phyloP scores from a whole-genome alignment of 2,888 invertebrate species.

The Ormyrus rosae region DNA sequence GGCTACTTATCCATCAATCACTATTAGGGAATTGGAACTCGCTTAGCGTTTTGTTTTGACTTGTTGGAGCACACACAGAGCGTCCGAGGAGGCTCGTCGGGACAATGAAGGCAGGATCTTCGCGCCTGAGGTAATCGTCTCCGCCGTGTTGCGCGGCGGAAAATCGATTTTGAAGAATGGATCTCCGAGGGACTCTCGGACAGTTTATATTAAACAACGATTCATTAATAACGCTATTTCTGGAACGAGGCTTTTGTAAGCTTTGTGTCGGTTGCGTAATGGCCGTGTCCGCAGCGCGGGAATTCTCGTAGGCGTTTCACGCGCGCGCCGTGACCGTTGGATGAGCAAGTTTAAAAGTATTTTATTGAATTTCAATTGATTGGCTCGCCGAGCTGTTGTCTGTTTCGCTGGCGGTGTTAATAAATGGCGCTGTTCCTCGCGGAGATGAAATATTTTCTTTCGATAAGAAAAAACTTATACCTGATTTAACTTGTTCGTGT shows the following conservation, averaged over 20 bases:
- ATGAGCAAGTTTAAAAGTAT: slow-evolving; percentile 39
- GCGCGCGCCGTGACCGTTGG: neutral
- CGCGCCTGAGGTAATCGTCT: slow-evolving; percentile 52
- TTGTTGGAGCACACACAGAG: neutral
- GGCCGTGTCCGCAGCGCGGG: neutral
- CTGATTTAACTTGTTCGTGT: too few species aligned
- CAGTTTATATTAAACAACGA: slow-evolving; percentile 54
- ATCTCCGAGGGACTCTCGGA: slow-evolving; percentile 35
- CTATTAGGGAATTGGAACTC: slow-evolving; percentile 66
- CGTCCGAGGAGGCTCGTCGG: neutral
- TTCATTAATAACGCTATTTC: slow-evolving; percentile 52
- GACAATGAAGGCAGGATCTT: slow-evolving; percentile 11
- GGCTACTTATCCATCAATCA: slow-evolving; percentile 75
- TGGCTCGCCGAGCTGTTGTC: neutral
- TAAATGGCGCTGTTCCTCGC: too few species aligned
- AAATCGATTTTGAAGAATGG: slow-evolving; percentile 52
- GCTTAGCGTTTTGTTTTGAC: slow-evolving; percentile 52
- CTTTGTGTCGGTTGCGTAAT: slow-evolving; percentile 14
- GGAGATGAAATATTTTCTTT: too few species aligned
- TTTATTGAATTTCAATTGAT: slow-evolving; percentile 35
- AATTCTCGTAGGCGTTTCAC: slow-evolving; percentile 2
- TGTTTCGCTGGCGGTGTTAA: too few species aligned
- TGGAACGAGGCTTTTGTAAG: slow-evolving; percentile 9
- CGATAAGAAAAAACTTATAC: too few species aligned
- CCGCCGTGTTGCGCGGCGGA: slow-evolving; percentile 12